Conservation (phyloP, 2,113 vertebrate genomes). For the Spheniscus mendiculus region DNA sequence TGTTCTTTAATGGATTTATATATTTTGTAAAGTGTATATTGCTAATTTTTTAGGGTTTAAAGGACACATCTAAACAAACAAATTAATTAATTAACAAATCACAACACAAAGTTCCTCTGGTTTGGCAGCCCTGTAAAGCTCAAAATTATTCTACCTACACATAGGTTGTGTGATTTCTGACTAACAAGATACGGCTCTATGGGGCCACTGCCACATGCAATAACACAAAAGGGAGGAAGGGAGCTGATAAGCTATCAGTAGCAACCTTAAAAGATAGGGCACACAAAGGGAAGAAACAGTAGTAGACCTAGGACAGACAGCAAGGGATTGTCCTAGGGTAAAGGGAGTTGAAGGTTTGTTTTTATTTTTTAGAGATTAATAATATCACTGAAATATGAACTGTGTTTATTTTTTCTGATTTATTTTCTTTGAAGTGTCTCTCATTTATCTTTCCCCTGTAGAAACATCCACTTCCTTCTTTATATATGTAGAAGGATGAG, state of each 20-base stretch:
- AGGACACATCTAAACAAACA: background rate
- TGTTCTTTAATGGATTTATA: accelerated
- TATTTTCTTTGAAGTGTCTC: background rate
- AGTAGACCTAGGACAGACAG: background rate
- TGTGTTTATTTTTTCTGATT: background rate
- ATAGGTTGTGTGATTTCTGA: background rate
- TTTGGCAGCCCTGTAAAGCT: background rate
- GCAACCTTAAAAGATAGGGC: background rate
- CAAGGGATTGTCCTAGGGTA: background rate
- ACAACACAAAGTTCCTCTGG: background rate
- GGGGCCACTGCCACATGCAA: background rate
- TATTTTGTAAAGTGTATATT: background rate
- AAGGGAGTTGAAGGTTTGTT: background rate
- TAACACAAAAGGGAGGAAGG: background rate
- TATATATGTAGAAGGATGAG: background rate
- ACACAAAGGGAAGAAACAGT: background rate
- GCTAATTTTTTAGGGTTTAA: background rate
- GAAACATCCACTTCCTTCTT: background rate
- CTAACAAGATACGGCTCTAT: background rate
- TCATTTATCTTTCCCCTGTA: background rate
- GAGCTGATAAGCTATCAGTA: background rate
- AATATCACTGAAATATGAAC: background rate
- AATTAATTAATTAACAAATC: background rate
- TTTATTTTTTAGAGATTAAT: background rate
- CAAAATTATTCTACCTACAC: background rate